Percentiles rank a stretch among this genome's conserved stretches.
Conservation (phyloP, 30 jellyfish, hydroid and myxozoan genomes). For the Rhopilema esculentum region DNA sequence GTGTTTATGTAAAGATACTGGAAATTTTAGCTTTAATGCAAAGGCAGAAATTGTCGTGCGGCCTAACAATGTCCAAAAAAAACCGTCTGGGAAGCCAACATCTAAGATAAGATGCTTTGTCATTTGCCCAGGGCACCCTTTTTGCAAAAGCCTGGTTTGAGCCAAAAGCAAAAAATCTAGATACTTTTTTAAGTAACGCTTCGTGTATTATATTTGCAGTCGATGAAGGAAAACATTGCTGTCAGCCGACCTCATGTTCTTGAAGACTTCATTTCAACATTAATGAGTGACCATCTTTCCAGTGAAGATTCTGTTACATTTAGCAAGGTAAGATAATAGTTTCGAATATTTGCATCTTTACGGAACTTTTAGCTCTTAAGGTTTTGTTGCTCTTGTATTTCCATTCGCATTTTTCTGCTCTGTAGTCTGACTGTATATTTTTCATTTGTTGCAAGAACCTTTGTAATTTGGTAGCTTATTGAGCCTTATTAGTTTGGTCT, state of each 20-base stretch:
- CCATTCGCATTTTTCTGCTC: not conserved
- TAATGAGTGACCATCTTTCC: conserved; percentile 56
- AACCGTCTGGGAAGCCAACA: too few relatives aligned
- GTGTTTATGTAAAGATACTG: too few relatives aligned
- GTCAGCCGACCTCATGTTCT: conserved; percentile 70
- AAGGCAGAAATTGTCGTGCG: too few relatives aligned
- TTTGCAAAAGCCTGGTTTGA: too few relatives aligned
- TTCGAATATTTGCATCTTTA: not conserved
- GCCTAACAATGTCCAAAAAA: too few relatives aligned
- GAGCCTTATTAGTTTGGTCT: too few relatives aligned
- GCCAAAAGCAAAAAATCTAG: too few relatives aligned
- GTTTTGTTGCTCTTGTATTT: not conserved
- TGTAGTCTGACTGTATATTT: not conserved
- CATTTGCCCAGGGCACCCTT: too few relatives aligned
- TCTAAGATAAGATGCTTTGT: too few relatives aligned
- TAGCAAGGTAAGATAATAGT: conserved; percentile 32
- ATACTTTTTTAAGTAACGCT: not conserved
- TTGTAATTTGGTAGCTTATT: not conserved
- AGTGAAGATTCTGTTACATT: conserved; percentile 40
- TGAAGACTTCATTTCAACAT: conserved; percentile 55
- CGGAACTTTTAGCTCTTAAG: not conserved
- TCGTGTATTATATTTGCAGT: conserved; percentile 27
- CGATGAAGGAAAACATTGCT: conserved; percentile 74
- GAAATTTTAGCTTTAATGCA: too few relatives aligned
- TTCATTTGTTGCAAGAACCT: not conserved